A percentile compares a stretch with the other conserved stretches of the same genome.
These are phyloP conservation scores for Endomychus coccineus DNA, from an alignment of 2,888 invertebrate species.

Conservation along the genomic window DNA sequence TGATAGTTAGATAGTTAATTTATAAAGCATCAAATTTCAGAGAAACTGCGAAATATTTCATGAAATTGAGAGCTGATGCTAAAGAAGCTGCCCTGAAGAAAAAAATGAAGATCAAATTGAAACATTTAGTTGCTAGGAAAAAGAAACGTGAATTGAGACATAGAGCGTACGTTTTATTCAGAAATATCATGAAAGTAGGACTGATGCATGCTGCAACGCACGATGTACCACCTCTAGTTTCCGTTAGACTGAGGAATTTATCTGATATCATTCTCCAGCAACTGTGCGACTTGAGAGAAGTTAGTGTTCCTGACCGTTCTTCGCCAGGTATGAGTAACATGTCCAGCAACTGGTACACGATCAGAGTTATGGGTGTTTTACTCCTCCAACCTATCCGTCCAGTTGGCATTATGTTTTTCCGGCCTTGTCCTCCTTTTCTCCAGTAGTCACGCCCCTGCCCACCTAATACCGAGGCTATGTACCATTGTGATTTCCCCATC, in stretches of 20 bases:
- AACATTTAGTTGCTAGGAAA: constrained; percentile 19
- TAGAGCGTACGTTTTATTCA: constrained; percentile 25
- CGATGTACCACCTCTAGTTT: constrained; percentile 48
- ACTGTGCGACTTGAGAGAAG: constrained; percentile 65
- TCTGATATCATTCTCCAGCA: constrained; percentile 52
- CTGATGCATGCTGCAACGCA: constrained; percentile 35
- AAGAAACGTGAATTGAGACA: constrained; percentile 19
- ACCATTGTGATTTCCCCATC: too few species aligned
- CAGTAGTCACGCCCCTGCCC: too few species aligned
- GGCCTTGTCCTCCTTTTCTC: too few species aligned
- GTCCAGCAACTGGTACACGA: too few species aligned
- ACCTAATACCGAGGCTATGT: too few species aligned
- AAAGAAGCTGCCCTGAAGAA: constrained; percentile 21
- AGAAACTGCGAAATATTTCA: constrained; percentile 54
- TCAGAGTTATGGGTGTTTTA: too few species aligned
- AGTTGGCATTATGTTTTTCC: too few species aligned
- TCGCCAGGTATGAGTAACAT: too few species aligned
- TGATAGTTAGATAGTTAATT: too few species aligned
- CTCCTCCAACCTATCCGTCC: too few species aligned
- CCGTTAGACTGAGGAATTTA: constrained; percentile 50
- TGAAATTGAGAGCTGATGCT: constrained; percentile 37
- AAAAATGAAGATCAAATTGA: constrained; percentile 26
- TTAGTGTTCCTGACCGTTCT: constrained; percentile 67
- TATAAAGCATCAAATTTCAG: too few species aligned
- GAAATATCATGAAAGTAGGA: constrained; percentile 24